Evolutionary conservation across 2,888 invertebrate species (phyloP).

Genomic region (Rapana venosa): DNA sequence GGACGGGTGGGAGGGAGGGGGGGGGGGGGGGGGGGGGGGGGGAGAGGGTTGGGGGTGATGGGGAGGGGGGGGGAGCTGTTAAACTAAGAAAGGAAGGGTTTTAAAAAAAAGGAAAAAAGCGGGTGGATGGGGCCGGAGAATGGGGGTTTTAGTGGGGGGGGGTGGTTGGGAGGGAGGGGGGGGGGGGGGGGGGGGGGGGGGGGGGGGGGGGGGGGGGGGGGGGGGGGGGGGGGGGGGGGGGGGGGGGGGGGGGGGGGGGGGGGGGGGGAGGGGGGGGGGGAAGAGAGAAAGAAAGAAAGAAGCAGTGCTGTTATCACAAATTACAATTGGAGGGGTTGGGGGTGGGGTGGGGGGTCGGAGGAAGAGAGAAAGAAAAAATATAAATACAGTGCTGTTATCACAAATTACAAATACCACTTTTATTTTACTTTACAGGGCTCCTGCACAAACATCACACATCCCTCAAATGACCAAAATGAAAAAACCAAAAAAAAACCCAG

Average conservation of each 20-base stretch:
- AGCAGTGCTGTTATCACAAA: no score
- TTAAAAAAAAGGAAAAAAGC: not conserved
- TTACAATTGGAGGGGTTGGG: not conserved
- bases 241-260: not conserved
- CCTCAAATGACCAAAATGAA: no score
- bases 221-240: not conserved
- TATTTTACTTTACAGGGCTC: no score
- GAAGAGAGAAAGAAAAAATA: no score
- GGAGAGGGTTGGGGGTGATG: not conserved
- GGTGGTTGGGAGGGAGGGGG: not conserved
- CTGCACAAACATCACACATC: no score
- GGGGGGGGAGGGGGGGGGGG: not conserved
- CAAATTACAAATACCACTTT: no score
- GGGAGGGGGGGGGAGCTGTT: not conserved
- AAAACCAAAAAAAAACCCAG: no score
- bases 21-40: not conserved
- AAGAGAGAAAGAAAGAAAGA: not conserved
- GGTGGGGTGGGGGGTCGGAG: not conserved
- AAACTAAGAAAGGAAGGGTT: not conserved
- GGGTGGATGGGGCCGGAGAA: no score
- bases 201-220: not conserved
- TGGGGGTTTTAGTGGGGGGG: constrained; percentile 11
- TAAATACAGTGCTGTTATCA: no score
- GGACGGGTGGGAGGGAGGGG: not conserved
- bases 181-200: not conserved